Evolutionary conservation across 35 echinoderm and acorn worm species (phyloP).

Genomic region (Apostichopus parvimensis): DNA sequence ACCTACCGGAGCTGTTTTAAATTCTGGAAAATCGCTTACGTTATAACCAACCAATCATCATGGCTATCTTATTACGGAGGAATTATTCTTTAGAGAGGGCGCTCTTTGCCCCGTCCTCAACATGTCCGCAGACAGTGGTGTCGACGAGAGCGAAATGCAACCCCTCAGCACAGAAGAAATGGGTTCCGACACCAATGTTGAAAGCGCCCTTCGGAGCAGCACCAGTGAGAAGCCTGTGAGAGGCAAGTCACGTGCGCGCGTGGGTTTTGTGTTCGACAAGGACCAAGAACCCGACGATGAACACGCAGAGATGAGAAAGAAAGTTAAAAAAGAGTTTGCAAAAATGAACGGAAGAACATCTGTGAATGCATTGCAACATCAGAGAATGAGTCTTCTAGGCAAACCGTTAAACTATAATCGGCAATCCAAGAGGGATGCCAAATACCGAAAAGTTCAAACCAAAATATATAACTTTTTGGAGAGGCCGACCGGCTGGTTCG

Average conservation of each 20-base stretch:
- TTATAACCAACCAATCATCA: slow-evolving; percentile 4
- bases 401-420: slow-evolving; percentile 90
- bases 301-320: slow-evolving; percentile 84
- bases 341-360: slow-evolving; percentile 91
- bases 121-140: slow-evolving; percentile 83
- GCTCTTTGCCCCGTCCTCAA: slow-evolving; percentile 51
- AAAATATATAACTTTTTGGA: slow-evolving; percentile 99
- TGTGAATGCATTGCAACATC: slow-evolving; percentile 68
- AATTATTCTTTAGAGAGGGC: slow-evolving; percentile 16
- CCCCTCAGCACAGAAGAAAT: slow-evolving; percentile 75
- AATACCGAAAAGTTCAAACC: slow-evolving; percentile 96
- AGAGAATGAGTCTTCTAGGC: slow-evolving; percentile 96
- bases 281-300: slow-evolving; percentile 81
- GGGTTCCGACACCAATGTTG: slow-evolving; percentile 62
- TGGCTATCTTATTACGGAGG: slow-evolving; percentile 49
- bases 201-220: slow-evolving; percentile 43
- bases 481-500: slow-evolving; percentile 88
- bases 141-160: slow-evolving; percentile 93
- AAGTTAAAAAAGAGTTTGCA: slow-evolving; percentile 94
- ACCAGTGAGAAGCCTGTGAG: slow-evolving; percentile 32
- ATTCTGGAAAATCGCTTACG: not conserved
- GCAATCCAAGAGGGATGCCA: slow-evolving; percentile 87
- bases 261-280: slow-evolving; percentile 78
- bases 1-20: slow-evolving; percentile 13
- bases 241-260: slow-evolving; percentile 54